A percentile compares a stretch with the other conserved stretches of the same genome.
Evolutionary conservation across 2,797 vertebrate species (phyloP).

Genomic region (Macropodus opercularis): DNA sequence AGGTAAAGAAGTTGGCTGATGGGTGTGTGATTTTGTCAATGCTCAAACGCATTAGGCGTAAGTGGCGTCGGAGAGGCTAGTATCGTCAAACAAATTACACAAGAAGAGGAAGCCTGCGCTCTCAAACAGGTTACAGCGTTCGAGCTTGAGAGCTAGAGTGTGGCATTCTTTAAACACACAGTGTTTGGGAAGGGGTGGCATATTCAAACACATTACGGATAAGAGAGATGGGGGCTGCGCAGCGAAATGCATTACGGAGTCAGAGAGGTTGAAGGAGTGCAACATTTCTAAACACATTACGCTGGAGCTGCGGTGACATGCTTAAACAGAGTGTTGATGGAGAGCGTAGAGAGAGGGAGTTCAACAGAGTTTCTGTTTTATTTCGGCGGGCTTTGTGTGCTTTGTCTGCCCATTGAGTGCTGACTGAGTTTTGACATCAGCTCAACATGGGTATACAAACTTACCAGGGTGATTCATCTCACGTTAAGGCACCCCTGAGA

Average conservation of each 20-base stretch:
- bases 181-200: conserved; percentile 71
- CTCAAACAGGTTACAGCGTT: conserved; percentile 67
- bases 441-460: conserved; percentile 77
- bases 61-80: conserved; percentile 69
- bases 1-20: background rate
- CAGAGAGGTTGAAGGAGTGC: conserved; percentile 67
- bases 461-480: conserved; percentile 47
- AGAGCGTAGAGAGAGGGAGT: conserved; percentile 62
- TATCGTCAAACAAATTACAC: conserved; percentile 75
- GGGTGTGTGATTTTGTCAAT: conserved; percentile 27
- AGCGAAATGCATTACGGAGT: conserved; percentile 78
- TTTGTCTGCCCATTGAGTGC: conserved; percentile 63
- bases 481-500: conserved; percentile 43
- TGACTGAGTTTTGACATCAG: conserved; percentile 78
- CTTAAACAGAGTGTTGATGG: conserved; percentile 77
- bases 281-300: conserved; percentile 84
- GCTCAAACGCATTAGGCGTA: conserved; percentile 69
- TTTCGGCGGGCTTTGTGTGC: conserved; percentile 69
- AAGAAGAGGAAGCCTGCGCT: conserved; percentile 59
- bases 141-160: conserved; percentile 66
- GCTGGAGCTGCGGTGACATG: conserved; percentile 67
- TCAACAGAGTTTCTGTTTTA: conserved; percentile 80
- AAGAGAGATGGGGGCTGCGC: conserved; percentile 62
- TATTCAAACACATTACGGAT: conserved; percentile 76
- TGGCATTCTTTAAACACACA: conserved; percentile 79